These are phyloP conservation scores for Pseudomugil gertrudae DNA, from an alignment of 2,797 vertebrate genomes.

Conservation along the genomic window DNA sequence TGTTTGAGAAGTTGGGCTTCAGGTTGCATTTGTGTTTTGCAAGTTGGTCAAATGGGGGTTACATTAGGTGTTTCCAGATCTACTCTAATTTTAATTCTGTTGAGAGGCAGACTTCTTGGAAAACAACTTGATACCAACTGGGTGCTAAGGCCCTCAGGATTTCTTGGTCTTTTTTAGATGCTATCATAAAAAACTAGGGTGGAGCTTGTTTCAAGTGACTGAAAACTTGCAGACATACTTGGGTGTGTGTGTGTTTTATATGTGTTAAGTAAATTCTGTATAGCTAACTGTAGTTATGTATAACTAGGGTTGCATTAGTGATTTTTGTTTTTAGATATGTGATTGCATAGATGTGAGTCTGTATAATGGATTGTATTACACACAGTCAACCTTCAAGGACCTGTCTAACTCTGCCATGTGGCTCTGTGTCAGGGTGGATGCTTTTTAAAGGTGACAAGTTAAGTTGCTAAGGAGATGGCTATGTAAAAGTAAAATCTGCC, in stretches of 20 bases:
- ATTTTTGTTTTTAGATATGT: slow-evolving; percentile 6
- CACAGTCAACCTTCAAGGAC: slow-evolving; percentile 20
- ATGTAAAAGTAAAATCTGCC: slow-evolving; percentile 3
- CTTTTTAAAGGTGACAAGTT: slow-evolving; percentile 2
- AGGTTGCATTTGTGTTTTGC: slow-evolving; percentile 5
- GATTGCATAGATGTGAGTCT: background rate
- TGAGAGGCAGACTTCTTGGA: slow-evolving; percentile 60
- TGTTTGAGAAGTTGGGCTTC: background rate
- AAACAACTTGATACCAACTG: slow-evolving; percentile 67
- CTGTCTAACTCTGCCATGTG: slow-evolving; percentile 40
- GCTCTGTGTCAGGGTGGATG: slow-evolving; percentile 13
- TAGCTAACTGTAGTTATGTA: no score
- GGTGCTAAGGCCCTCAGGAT: slow-evolving; percentile 30
- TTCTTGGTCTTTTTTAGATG: slow-evolving; percentile 61
- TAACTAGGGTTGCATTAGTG: no score
- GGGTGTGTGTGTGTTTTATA: background rate
- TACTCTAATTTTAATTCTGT: slow-evolving; percentile 75
- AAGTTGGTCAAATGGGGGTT: slow-evolving; percentile 16
- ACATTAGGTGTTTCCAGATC: slow-evolving; percentile 37
- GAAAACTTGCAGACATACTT: background rate
- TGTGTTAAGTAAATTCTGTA: no score
- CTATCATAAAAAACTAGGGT: slow-evolving; percentile 20
- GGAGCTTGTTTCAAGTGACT: slow-evolving; percentile 2
- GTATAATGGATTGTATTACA: slow-evolving; percentile 48
- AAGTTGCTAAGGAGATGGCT: slow-evolving; percentile 8